Percentiles rank a stretch among this genome's conserved stretches.
Evolutionary conservation across 2,113 vertebrate species (phyloP).

Genomic region (Tupaia chinensis): DNA sequence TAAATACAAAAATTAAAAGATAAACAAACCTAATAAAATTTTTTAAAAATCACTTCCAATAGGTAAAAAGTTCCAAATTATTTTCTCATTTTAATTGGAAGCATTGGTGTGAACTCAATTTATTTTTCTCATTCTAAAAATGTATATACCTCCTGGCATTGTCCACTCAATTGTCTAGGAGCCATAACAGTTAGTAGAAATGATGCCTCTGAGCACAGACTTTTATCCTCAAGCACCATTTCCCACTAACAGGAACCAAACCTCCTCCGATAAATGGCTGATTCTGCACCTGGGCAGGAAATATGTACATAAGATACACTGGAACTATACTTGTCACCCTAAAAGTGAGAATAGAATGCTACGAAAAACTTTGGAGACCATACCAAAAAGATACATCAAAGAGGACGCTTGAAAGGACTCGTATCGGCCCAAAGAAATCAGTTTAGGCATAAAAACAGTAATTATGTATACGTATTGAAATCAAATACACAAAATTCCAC

Average conservation of each 20-base stretch:
- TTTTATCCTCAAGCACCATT: background rate
- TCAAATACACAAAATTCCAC: background rate
- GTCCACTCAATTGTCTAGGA: background rate
- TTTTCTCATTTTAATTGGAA: slow-evolving; percentile 7
- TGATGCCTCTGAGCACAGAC: background rate
- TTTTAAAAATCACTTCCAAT: background rate
- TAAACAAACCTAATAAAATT: background rate
- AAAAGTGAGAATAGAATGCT: background rate
- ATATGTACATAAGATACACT: background rate
- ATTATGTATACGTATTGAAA: background rate
- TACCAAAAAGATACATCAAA: background rate
- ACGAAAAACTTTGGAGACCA: background rate
- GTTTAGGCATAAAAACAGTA: background rate
- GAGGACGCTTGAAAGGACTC: background rate
- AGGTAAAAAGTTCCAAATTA: background rate
- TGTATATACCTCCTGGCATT: background rate
- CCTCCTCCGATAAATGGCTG: background rate
- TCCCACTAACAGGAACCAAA: background rate
- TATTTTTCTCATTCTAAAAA: background rate
- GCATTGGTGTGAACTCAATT: background rate
- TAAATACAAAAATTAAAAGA: background rate
- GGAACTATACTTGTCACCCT: background rate
- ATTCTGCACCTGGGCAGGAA: background rate
- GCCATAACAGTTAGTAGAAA: background rate
- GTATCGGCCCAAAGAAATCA: background rate